A percentile compares a stretch with the other conserved stretches of the same genome.
phyloP scores from a whole-genome alignment of 2,797 vertebrate species.

The Peromyscus aztecus region DNA sequence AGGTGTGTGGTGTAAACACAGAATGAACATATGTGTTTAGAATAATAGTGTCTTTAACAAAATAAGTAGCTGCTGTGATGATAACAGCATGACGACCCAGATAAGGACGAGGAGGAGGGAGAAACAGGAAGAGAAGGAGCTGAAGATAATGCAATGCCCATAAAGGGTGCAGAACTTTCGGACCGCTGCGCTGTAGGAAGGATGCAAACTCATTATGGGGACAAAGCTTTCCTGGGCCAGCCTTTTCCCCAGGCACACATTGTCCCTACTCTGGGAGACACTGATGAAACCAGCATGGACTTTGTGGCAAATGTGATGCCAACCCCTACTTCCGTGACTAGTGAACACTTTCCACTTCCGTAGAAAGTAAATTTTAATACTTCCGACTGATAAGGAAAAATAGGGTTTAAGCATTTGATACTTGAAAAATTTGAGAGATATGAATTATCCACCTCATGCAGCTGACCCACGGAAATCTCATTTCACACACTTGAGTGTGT shows the following conservation, averaged over 20 bases:
- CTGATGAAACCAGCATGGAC: neutral
- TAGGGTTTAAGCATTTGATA: neutral
- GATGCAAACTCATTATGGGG: neutral
- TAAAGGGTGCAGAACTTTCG: neutral
- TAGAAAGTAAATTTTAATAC: neutral
- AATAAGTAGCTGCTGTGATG: neutral
- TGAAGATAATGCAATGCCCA: neutral
- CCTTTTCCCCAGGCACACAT: neutral
- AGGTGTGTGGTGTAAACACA: neutral
- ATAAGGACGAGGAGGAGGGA: neutral
- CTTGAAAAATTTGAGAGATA: neutral
- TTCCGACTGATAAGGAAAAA: neutral
- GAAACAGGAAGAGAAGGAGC: neutral
- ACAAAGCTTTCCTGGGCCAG: neutral
- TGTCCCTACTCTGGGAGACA: neutral
- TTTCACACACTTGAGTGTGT: neutral
- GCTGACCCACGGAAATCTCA: neutral
- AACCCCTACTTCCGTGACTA: neutral
- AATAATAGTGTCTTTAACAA: neutral
- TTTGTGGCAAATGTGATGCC: neutral
- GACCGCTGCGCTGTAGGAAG: neutral
- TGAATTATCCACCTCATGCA: neutral
- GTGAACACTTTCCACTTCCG: neutral
- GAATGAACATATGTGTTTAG: neutral
- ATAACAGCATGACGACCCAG: too few relatives aligned